Base-by-base conservation (phyloP, 2,113 vertebrate species). In the Marmota flaviventris region DNA sequence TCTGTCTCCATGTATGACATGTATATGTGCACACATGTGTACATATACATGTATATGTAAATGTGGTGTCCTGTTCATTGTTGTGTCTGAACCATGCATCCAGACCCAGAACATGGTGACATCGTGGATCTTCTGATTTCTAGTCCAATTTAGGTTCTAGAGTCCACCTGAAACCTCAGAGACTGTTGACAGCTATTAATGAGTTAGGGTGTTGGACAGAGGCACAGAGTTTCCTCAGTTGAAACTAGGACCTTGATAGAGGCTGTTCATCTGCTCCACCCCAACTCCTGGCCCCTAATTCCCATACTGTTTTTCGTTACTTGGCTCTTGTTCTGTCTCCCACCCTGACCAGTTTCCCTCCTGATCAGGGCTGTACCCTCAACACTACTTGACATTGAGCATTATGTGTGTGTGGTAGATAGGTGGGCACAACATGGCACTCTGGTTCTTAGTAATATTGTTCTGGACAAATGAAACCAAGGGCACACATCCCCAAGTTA, bases 351-450 rank as follows among this genome's bases (percentile, higher is more conserved):
- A 89, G 25, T 89, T 61, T 84, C 91, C 65, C 27, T 97, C 69
- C 89, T 92, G 94, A 67, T 56, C 27, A 58, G 88, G 85, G 91
- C 48, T 7, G 97, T 97, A 98, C 98, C 86, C 93, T 98, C 96
- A 85, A 95, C 93, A 92, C 95, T 93, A 97, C 97, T 96, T 97
- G 96, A 98, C 75, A 88, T 98, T 98, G 96, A 29, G 72, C 91
- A 98, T 97, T 97, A 96, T 69, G 34, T 73, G 25, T 18, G 0
- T 17, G 98, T 61, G 20, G 34, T 69, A 32, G 69, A 24, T 37
- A 22, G 18, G n/a, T n/a, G 20, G 98, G 98, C 99, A 98, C 98
- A 98, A 98, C 98, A 98, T 99, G 96, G 87, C 97, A 97, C 97
- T 61, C 96, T 97, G 98, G 98, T 88, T 98, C 97, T 94, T 90